Conservation (phyloP, 2,888 invertebrate genomes). For the Aphidoletes aphidimyza region DNA sequence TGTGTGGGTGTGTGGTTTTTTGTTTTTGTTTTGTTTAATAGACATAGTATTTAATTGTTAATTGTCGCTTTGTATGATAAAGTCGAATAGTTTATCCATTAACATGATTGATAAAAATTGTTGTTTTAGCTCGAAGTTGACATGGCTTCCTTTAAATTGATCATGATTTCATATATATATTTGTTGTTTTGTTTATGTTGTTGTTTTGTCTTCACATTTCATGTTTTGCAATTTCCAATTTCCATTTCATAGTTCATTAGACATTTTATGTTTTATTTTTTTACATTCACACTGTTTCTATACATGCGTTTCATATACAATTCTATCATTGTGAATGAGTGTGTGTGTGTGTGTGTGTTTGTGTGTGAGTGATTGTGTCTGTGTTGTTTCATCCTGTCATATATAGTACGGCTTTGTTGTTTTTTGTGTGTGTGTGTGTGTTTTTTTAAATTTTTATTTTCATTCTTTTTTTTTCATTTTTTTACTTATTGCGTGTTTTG, state of each 20-base stretch:
- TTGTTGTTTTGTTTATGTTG: neutral
- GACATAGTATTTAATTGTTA: constrained; percentile 37
- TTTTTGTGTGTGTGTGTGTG: neutral
- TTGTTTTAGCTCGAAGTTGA: neutral
- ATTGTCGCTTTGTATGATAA: constrained; percentile 24
- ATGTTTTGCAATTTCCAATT: neutral
- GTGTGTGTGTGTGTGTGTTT: too few relatives aligned
- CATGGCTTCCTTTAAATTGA: neutral
- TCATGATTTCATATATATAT: neutral
- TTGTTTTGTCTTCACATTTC: neutral
- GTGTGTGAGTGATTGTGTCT: too few relatives aligned
- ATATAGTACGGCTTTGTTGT: too few relatives aligned
- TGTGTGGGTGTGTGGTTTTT: neutral
- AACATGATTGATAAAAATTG: constrained; percentile 16
- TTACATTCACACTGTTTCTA: too few relatives aligned
- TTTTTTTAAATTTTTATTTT: neutral
- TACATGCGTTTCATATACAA: too few relatives aligned
- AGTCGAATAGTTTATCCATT: neutral
- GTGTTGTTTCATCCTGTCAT: neutral
- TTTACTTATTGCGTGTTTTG: constrained; percentile 64
- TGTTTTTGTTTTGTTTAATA: neutral
- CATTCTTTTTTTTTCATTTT: too few relatives aligned
- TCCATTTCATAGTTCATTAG: neutral
- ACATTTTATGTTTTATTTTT: neutral
- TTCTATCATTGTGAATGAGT: too few relatives aligned